Evolutionary conservation across 1,140 invertebrate genomes (phyloP), one percentile per base, ranked within the genome.

Genomic region (Cataglyphis hispanica): DNA sequence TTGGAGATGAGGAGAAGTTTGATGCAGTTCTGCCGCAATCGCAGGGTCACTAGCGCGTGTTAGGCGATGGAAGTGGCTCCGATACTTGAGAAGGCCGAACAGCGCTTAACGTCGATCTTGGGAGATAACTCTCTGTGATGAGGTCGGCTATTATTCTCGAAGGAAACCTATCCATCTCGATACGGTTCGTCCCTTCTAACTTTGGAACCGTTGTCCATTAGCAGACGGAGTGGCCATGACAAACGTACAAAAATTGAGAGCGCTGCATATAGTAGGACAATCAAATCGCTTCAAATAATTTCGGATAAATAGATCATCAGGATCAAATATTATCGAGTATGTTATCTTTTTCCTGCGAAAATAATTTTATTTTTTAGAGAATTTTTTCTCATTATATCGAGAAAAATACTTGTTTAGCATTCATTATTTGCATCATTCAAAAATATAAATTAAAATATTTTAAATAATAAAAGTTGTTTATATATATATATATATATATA

Each of bases 131-230:
- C 50, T 64, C 76, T 77, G 34, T 85, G 61, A 83, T 72, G 85
- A 83, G 76, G 53, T 56, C 60, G 46, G 19, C 87, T 86, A 89
- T 89, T 89, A 81, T 89, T 64, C 80, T 86, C 64, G 69, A 27
- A 86, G 63, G 63, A 56, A 74, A 85, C 72, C 81, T 84, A 75
- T 86, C 75, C 84, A 40, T 89, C 63, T 86, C 53, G 69, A 70
- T 85, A 88, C 76, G 69, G 50, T 27, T 53, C 34, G 67, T 83
- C 46, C 34, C 67, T 31, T 46, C 66, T 25, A 60, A 37, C 64
- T 70, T 37, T 13, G 25, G 16, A 43, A 5, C 31, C 77, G 63
- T 80, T 67, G 53, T 81, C 67, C 76, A 19, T n/a, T 40, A 13
- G 50, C 37, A 70, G 34, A 81, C 16, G 60, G 43, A 11, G 25